Evolutionary conservation across 2,888 invertebrate species (phyloP), one percentile per base, ranked within the genome.

Genomic region (Graphium colonna): DNA sequence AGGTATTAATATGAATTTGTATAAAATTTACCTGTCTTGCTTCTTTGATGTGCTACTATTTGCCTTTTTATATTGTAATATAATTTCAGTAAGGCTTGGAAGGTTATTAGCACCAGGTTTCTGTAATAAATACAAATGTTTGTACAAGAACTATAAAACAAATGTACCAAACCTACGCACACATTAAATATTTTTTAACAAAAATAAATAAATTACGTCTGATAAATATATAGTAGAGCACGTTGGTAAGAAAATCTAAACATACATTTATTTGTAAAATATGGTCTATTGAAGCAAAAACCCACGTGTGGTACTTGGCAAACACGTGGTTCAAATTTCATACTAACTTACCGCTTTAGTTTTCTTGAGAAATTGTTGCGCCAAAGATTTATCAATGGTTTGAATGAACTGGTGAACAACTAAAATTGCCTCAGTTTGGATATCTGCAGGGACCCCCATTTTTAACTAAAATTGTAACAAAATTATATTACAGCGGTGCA

Each of bases 311-410:
- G 54, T 41, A 31, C n/a, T 44, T 50, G 41, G 31, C 55, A 44
- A 58, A 60, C 60, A 54, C 54, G 54, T 54, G 54, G 54, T 48
- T 41, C n/a, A 17, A 8, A 28, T 26, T 16, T 41, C 41, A 52
- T 41, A 42, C 47, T 44, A 53, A 91, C 95, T 93, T 91, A 95
- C 95, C 84, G 94, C 92, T 75, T 95, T 95, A 0, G 92, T 91
- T 82, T 94, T 94, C 67, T 92, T 91, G 68, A 93, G 91, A 71
- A 93, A 95, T 46, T 93, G 89, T 66, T 92, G 90, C 0, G 95
- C 95, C 26, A 95, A 69, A 4, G 91, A 83, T 73, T 92, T 92
- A 69, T 95, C 93, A 60, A 91, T 90, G 61, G 90, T 91, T 55
- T 83, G 74, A 54, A 96, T 78, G 87, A 91, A 93, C 60, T 95